Evolutionary conservation across 2,113 vertebrate genomes (phyloP).

Genomic region (Hydrochoerus hydrochaeris): DNA sequence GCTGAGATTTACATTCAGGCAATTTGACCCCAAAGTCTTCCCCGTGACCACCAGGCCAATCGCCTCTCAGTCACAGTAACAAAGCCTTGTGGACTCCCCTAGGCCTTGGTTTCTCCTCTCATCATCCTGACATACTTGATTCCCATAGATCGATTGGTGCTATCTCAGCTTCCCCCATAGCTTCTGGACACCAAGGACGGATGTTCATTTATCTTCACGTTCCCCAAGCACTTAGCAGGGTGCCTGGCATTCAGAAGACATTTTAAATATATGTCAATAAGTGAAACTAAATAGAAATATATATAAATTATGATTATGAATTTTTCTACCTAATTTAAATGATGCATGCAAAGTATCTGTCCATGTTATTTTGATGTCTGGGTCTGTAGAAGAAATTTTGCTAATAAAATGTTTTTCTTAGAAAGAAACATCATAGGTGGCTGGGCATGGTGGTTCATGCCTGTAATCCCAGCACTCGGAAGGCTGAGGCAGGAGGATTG

Average conservation of each 20-base stretch:
- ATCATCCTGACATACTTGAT: accelerated
- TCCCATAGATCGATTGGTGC: accelerated
- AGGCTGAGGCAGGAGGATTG: too few species aligned
- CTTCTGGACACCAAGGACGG: neutral
- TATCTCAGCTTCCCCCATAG: neutral
- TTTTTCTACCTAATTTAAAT: neutral
- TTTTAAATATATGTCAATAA: neutral
- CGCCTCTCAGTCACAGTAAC: neutral
- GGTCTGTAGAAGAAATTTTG: neutral
- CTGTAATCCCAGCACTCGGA: too few species aligned
- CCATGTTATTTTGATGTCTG: neutral
- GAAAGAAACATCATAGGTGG: neutral
- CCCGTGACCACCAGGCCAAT: neutral
- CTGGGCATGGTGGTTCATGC: too few species aligned
- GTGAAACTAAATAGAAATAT: neutral
- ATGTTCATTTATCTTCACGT: neutral
- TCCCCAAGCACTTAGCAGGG: neutral
- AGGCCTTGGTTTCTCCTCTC: neutral
- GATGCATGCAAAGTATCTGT: neutral
- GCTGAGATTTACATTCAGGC: neutral
- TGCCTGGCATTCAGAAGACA: neutral
- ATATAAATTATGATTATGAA: neutral
- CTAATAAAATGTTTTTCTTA: neutral
- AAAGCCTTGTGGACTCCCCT: neutral
- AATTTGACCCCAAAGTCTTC: neutral